Conservation (phyloP, 1,140 invertebrate genomes). For the Oryzaephilus surinamensis region DNA sequence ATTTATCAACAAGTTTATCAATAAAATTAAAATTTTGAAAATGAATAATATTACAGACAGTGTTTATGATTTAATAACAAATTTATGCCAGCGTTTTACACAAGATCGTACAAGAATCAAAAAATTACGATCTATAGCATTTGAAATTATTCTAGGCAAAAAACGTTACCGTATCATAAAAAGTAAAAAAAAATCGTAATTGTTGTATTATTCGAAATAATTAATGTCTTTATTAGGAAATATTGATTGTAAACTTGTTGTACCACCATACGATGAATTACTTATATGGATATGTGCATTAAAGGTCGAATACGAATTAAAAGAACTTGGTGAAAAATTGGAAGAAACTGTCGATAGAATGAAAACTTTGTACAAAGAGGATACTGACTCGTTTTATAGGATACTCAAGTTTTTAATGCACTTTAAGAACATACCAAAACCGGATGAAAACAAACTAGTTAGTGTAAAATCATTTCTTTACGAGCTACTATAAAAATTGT, state of each 20-base stretch:
- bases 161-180: slow-evolving; percentile 10
- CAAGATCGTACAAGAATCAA: slow-evolving; percentile 10
- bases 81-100: slow-evolving; percentile 22
- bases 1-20: not conserved
- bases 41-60: slow-evolving; percentile 15
- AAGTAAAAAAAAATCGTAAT: slow-evolving; percentile 5
- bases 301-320: slow-evolving; percentile 19
- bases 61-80: slow-evolving; percentile 24
- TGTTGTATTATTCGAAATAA: slow-evolving; percentile 14
- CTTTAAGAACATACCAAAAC: too few species aligned
- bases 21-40: slow-evolving; percentile 8
- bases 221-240: slow-evolving; percentile 20
- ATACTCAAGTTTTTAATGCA: too few species aligned
- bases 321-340: slow-evolving; percentile 15
- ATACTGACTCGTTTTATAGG: not conserved
- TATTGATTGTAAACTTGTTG: slow-evolving; percentile 24
- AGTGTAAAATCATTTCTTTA: slow-evolving; percentile 1
- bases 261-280: slow-evolving; percentile 27
- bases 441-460: too few species aligned
- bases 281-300: slow-evolving; percentile 18
- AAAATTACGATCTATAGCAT: slow-evolving; percentile 17
- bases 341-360: slow-evolving; percentile 14
- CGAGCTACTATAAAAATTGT: not conserved
- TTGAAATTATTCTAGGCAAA: slow-evolving; percentile 23
- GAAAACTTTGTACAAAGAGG: slow-evolving; percentile 16